Conservation (phyloP, 2,888 invertebrate species). For the Drosophila prolongata region DNA sequence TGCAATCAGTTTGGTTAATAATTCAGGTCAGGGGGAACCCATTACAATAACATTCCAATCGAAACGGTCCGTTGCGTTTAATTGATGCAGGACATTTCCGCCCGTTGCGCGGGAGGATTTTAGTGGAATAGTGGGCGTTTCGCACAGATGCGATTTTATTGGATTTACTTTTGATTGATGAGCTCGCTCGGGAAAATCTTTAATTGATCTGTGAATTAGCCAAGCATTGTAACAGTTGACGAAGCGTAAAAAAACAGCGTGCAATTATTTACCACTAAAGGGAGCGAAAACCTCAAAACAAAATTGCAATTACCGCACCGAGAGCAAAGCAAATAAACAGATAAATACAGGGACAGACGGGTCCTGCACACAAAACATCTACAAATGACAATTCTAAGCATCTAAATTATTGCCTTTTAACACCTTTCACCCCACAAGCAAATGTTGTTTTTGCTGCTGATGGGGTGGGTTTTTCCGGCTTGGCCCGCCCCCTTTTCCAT, state of each 20-base stretch:
- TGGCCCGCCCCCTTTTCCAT: slow-evolving; percentile 21
- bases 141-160: slow-evolving; percentile 56
- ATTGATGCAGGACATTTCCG: slow-evolving; percentile 47
- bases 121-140: slow-evolving; percentile 32
- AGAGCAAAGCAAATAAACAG: slow-evolving; percentile 19
- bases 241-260: slow-evolving; percentile 31
- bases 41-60: slow-evolving; percentile 34
- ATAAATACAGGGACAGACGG: slow-evolving; percentile 26
- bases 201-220: slow-evolving; percentile 39
- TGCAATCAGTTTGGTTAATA: slow-evolving; percentile 73
- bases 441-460: slow-evolving; percentile 26
- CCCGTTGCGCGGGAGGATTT: slow-evolving; percentile 6
- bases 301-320: slow-evolving; percentile 44
- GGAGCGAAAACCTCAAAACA: slow-evolving; percentile 46
- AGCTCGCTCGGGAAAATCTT: slow-evolving; percentile 21
- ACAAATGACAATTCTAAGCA: slow-evolving; percentile 65
- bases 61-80: slow-evolving; percentile 28
- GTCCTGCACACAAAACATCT: slow-evolving; percentile 37
- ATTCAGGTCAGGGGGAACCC: slow-evolving; percentile 35
- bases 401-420: slow-evolving; percentile 82
- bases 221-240: slow-evolving; percentile 9
- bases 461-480: slow-evolving; percentile 40
- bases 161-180: slow-evolving; percentile 53
- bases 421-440: slow-evolving; percentile 56
- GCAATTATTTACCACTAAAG: slow-evolving; percentile 44